These are phyloP conservation scores for Dufourea novaeangliae DNA, from an alignment of 1,140 invertebrate species.

Conservation along the genomic window DNA sequence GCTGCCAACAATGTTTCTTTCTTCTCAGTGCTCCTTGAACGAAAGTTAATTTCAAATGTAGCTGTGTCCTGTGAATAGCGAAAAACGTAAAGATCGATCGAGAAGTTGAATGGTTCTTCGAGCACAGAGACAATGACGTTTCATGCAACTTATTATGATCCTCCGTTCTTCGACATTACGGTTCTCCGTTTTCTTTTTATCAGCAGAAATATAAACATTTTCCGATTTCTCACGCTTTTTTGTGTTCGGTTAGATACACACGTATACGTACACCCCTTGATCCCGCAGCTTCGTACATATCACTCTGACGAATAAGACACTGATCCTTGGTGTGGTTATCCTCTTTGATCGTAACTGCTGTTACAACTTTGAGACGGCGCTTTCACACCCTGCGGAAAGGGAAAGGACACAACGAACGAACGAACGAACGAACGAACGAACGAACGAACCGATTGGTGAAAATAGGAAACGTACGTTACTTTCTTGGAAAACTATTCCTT, in stretches of 20 bases:
- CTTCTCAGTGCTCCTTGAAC: too few species aligned
- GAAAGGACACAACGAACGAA: too few species aligned
- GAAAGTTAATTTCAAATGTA: too few species aligned
- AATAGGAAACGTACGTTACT: background rate
- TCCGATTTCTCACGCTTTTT: background rate
- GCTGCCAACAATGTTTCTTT: too few species aligned
- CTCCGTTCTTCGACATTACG: background rate
- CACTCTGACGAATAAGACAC: background rate
- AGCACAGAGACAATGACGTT: background rate
- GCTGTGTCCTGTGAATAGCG: too few species aligned
- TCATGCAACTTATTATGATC: too few species aligned
- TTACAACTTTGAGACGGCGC: background rate
- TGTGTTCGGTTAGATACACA: background rate
- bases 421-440: background rate
- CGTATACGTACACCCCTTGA: background rate
- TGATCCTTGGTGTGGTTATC: background rate
- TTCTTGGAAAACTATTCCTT: background rate
- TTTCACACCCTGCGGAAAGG: too few species aligned
- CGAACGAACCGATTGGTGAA: background rate
- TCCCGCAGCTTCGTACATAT: background rate
- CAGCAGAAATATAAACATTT: background rate
- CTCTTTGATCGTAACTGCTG: too few species aligned
- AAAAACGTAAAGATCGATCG: too few species aligned
- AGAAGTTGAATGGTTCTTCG: too few species aligned
- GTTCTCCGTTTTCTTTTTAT: background rate